Evolutionary conservation across 2,888 invertebrate species (phyloP), one percentile per base, ranked within the genome.

Genomic region (Lepidocyrtoides sp.): DNA sequence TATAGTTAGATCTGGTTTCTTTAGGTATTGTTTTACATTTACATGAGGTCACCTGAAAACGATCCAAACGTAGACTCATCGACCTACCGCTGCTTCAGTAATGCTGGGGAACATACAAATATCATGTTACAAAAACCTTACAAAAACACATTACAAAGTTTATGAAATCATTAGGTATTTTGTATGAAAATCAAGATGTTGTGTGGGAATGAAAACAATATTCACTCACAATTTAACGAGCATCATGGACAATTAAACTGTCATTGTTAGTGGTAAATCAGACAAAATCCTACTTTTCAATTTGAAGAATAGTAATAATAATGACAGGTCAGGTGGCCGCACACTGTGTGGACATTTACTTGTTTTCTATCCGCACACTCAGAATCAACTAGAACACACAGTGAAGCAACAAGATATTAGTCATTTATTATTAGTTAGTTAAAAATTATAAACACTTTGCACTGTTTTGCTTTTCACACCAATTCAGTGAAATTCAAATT

Each of bases 211-310:
- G 4, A 10, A 17, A 20, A 41, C n/a, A 14, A 44, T 32, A 81
- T 41, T 36, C 10, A 89, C 89, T 89, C 82, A 89, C 89, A 89
- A 66, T 48, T 89, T 89, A 72, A 89, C 89, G 82, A 89, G 89
- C 89, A 89, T 89, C 72, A 51, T 81, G 32, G 66, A 32, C 44
- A 66, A 89, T 89, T 82, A 82, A 82, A 72, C 75, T 89, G 82
- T 72, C 82, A 89, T 89, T 51, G 41, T 81, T 20, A 48, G 14
- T 7, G 17, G 72, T 20, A 44, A 14, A 12, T 14, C 72, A 72
- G 41, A 23, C 44, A 36, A 32, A 69, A 63, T 14, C 12, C 26
- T 7, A 63, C 7, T 23, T 63, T 63, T 63, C 8, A 51, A 51
- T 57, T 20, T 57, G 36, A 5, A 57, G 17, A 23, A 57, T 57